phyloP scores from a whole-genome alignment of 2,888 invertebrate genomes.

The Perithous albicinctus region DNA sequence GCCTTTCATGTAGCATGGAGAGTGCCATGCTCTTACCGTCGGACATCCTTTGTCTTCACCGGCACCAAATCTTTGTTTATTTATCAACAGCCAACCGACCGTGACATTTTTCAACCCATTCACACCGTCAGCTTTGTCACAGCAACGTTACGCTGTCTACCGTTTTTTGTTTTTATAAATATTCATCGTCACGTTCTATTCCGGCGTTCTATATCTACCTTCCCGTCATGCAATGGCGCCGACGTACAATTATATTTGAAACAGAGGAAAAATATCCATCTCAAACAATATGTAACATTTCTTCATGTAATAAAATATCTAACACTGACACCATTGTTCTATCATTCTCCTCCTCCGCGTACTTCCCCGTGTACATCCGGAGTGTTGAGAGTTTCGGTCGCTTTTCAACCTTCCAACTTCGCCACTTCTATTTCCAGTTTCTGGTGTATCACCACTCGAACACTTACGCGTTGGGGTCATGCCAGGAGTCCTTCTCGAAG shows the following conservation, averaged over 20 bases:
- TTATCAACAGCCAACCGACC: constrained; percentile 4
- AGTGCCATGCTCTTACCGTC: constrained; percentile 3
- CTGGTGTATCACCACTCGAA: neutral
- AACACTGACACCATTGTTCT: neutral
- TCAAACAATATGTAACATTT: neutral
- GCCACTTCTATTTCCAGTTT: neutral
- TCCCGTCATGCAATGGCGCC: neutral
- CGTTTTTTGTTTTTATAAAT: constrained; percentile 9
- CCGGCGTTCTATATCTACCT: neutral
- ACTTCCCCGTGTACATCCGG: neutral
- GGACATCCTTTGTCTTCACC: constrained; percentile 16
- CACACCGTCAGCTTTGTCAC: neutral
- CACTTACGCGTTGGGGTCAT: constrained; percentile 4
- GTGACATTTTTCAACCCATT: constrained; percentile 19
- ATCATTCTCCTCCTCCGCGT: neutral
- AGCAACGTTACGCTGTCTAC: constrained; percentile 17
- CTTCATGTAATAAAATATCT: neutral
- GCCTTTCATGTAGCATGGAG: neutral
- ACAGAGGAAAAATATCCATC: neutral
- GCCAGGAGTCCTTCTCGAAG: neutral
- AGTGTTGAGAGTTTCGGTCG: constrained; percentile 1
- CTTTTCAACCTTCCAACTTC: neutral
- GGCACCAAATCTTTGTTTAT: constrained; percentile 18
- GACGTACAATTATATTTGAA: neutral
- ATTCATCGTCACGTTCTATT: constrained; percentile 11